Conservation (phyloP, 2,888 invertebrate genomes). For the Lymantria monacha region DNA sequence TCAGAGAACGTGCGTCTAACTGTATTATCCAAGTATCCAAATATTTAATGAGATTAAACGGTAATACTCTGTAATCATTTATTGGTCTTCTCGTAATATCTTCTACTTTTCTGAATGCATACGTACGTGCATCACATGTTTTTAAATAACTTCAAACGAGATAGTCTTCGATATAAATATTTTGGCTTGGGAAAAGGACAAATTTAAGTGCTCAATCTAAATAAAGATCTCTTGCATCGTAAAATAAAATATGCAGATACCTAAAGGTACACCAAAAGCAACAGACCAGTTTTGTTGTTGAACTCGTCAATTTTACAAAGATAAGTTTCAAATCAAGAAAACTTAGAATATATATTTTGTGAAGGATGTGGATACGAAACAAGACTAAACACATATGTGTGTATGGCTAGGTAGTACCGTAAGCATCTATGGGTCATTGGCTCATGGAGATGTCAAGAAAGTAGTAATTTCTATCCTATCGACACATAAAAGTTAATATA, state of each 20-base stretch:
- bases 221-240: conserved; percentile 11
- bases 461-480: conserved; percentile 61
- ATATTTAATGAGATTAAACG: conserved; percentile 46
- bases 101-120: conserved; percentile 16
- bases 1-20: conserved; percentile 39
- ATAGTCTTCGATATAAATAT: conserved; percentile 23
- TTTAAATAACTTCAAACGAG: conserved; percentile 29
- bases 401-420: conserved; percentile 57
- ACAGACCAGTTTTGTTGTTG: conserved; percentile 4
- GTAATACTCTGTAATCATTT: conserved; percentile 41
- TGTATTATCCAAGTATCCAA: conserved; percentile 39
- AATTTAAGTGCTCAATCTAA: conserved; percentile 11
- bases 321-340: conserved; percentile 15
- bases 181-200: conserved; percentile 17
- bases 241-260: conserved; percentile 7
- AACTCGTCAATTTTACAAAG: conserved; percentile 7
- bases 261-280: neutral
- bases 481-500: conserved; percentile 53
- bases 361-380: conserved; percentile 52
- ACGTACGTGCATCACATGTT: conserved; percentile 31
- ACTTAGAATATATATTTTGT: conserved; percentile 32
- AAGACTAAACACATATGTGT: conserved; percentile 34
- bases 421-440: conserved; percentile 69
- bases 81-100: conserved; percentile 28
- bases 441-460: conserved; percentile 67